Conservation (phyloP, 2,113 vertebrate genomes). For the Aegotheles bennettii region DNA sequence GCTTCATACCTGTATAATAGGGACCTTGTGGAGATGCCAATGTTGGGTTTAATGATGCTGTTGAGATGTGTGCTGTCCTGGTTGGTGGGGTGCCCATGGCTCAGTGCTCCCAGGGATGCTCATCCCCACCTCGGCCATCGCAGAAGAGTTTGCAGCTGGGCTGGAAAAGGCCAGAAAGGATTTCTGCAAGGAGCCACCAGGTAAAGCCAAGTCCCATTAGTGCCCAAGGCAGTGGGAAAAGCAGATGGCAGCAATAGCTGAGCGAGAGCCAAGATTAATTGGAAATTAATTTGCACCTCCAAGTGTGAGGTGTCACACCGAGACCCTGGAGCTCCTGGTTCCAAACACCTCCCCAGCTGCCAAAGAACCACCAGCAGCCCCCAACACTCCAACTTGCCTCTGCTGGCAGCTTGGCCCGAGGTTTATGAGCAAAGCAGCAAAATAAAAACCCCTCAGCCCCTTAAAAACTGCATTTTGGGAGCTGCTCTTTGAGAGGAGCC, state of each 20-base stretch:
- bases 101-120: too few species aligned
- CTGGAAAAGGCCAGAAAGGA: accelerated
- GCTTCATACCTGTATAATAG: too few species aligned
- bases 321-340: background rate
- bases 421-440: background rate
- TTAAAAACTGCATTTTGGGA: background rate
- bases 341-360: background rate
- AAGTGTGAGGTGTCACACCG: background rate
- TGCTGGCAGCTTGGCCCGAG: background rate
- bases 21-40: too few species aligned
- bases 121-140: too few species aligned
- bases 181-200: background rate
- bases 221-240: accelerated
- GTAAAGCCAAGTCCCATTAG: accelerated
- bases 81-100: too few species aligned
- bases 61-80: too few species aligned
- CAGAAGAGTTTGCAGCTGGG: background rate
- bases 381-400: accelerated
- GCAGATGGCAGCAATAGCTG: background rate
- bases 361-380: background rate
- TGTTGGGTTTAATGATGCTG: too few species aligned
- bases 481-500: background rate
- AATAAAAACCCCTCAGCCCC: background rate
- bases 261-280: background rate
- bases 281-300: background rate